Evolutionary conservation across 2,888 invertebrate genomes (phyloP).

Genomic region (Trilocha varians): DNA sequence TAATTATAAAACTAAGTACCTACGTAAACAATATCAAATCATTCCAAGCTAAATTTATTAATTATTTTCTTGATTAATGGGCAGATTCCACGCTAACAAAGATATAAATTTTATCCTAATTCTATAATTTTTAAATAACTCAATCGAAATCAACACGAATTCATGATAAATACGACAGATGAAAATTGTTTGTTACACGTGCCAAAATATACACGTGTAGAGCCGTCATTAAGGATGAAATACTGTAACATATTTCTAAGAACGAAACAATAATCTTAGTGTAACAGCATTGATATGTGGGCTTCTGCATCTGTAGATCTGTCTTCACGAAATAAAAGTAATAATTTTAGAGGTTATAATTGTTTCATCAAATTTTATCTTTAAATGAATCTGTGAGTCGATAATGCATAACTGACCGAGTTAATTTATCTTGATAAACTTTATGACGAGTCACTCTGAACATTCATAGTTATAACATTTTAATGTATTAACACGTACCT

Average conservation of each 20-base stretch:
- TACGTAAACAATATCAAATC: slow-evolving; percentile 1
- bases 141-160: neutral
- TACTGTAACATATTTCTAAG: neutral
- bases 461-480: no score
- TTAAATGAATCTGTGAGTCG: no score
- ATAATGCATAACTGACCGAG: no score
- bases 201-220: neutral
- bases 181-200: neutral
- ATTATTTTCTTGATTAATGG: no score
- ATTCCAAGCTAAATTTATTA: neutral
- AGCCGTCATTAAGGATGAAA: neutral
- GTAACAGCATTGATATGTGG: neutral
- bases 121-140: neutral
- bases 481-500: no score
- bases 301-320: neutral
- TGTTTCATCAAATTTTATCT: no score
- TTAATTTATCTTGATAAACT: no score
- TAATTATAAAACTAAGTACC: no score
- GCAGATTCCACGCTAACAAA: slow-evolving; percentile 1
- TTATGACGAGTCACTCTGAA: no score
- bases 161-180: neutral
- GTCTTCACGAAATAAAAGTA: neutral
- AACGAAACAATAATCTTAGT: neutral
- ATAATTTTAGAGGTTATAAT: neutral
- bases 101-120: neutral